Conservation (phyloP, 2,797 vertebrate species). For the Acrossocheilus wenchowensis region DNA sequence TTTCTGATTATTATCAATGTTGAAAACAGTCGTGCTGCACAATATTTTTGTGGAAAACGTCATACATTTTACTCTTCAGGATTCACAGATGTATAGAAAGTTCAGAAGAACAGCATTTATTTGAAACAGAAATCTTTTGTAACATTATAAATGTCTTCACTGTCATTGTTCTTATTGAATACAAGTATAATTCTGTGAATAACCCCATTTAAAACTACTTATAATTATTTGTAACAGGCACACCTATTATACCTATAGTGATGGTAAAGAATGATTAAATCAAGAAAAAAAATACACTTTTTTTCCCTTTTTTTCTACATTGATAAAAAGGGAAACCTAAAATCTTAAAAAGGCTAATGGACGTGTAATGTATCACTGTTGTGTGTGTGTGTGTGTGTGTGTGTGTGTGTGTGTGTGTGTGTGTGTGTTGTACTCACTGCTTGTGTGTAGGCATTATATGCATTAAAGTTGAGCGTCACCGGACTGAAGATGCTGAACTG, state of each 20-base stretch:
- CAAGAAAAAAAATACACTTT: too few species aligned
- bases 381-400: constrained; percentile 81
- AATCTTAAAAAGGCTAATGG: background rate
- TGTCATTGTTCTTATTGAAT: too few species aligned
- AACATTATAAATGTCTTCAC: background rate
- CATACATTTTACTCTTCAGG: background rate
- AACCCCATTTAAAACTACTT: too few species aligned
- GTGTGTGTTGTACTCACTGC: constrained; percentile 81
- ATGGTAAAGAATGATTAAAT: background rate
- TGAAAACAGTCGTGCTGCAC: too few species aligned
- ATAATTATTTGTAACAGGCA: background rate
- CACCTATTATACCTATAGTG: background rate
- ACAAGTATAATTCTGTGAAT: too few species aligned
- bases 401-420: constrained; percentile 84
- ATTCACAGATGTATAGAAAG: background rate
- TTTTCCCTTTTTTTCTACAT: background rate
- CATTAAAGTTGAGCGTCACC: constrained; percentile 91
- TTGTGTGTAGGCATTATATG: constrained; percentile 94
- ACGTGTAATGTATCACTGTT: constrained; percentile 77
- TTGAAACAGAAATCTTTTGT: background rate
- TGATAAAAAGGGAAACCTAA: background rate
- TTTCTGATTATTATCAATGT: background rate
- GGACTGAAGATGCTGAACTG: constrained; percentile 95
- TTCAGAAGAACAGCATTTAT: background rate
- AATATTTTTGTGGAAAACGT: background rate